A percentile compares a stretch with the other conserved stretches of the same genome.
Evolutionary conservation across 2,797 vertebrate species (phyloP).

Genomic region (Furcifer pardalis): DNA sequence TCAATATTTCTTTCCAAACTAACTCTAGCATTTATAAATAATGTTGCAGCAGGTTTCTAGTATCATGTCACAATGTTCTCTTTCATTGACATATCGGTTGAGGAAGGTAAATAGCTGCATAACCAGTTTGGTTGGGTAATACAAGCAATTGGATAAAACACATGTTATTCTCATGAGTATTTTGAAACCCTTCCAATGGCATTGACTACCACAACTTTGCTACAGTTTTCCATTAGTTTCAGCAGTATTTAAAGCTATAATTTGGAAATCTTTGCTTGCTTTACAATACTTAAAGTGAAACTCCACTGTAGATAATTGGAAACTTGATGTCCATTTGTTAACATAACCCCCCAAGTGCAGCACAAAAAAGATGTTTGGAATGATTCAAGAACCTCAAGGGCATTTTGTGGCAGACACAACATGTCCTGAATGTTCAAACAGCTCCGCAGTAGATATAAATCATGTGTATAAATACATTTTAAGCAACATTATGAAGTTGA

Average conservation of each 20-base stretch:
- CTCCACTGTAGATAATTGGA: not conserved
- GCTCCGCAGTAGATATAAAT: constrained; percentile 47
- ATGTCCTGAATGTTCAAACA: constrained; percentile 46
- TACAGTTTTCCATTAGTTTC: constrained; percentile 5
- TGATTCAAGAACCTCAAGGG: constrained; percentile 41
- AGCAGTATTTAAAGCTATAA: constrained; percentile 1
- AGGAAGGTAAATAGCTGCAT: not conserved
- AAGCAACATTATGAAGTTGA: constrained; percentile 44
- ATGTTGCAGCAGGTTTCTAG: not conserved
- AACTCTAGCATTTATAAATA: constrained; percentile 10
- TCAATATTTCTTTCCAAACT: not conserved
- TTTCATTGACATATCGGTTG: not conserved
- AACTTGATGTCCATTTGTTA: not conserved
- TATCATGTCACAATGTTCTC: not conserved
- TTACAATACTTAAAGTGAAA: not conserved
- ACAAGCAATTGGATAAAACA: not conserved
- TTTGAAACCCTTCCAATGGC: not conserved
- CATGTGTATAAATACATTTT: constrained; percentile 45
- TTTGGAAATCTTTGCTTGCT: not conserved
- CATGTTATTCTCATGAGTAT: not conserved
- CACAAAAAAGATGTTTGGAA: not conserved
- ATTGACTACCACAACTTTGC: not conserved
- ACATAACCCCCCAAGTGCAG: too few relatives aligned
- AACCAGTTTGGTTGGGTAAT: not conserved
- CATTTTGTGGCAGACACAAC: constrained; percentile 36